Evolutionary conservation across 2,888 invertebrate genomes (phyloP), one percentile per base, ranked within the genome.

Genomic region (Folsomia manolachei): DNA sequence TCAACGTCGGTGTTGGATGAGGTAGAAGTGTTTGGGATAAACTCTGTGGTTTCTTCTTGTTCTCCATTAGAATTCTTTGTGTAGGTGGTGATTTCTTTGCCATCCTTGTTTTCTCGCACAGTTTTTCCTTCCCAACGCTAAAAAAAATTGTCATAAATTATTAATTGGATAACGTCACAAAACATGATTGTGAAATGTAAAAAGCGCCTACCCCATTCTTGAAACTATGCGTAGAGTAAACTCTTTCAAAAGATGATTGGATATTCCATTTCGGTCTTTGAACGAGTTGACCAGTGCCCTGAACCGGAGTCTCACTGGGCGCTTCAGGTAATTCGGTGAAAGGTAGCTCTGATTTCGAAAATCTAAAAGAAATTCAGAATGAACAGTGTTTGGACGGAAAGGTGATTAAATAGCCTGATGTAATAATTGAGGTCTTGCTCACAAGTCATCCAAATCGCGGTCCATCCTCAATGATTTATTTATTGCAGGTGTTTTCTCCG

Each of bases 41-140:
- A 72, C 53, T 72, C 72, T 14, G 53, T 69, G 1, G 11, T 56
- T 27, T 69, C 69, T 18, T 63, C 26, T n/a, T n/a, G 26, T 63
- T 72, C 53, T 21, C 72, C 72, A 2, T 69, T 24, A 14, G 24
- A 39, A 39, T 72, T 63, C 21, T 39, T 24, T 24, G 14, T 64
- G 56, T 25, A 69, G 9, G 27, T 63, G 11, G 69, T 72, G 18
- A 72, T 27, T 21, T 68, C 39, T 60, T 72, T 64, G 1, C 72
- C 72, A n/a, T 27, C 21, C 1, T 25, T 23, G 60, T 63, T 63
- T 69, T 72, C 69, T 68, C 63, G 69, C 14, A 72, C 51, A 23
- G 64, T 64, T 61, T 69, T 63, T 1, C 72, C 72, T 60, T 72
- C 69, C 72, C 72, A 72, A 25, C 27, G 23, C 71, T 71, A 26